These are phyloP conservation scores for Potamilus streckersoni DNA, from an alignment of 1,140 invertebrate genomes.

Conservation along the genomic window DNA sequence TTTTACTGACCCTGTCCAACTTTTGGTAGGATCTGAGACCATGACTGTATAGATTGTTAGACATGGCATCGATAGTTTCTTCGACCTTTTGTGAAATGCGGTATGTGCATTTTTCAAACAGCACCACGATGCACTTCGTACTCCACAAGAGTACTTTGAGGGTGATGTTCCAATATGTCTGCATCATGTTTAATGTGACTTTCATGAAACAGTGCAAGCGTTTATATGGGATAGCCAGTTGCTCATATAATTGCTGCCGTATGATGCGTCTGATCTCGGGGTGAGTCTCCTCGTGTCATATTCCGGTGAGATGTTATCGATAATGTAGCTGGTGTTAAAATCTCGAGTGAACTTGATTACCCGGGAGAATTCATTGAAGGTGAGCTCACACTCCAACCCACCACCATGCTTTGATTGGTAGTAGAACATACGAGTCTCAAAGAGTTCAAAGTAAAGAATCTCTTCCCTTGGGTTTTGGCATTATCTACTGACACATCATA, in stretches of 20 bases:
- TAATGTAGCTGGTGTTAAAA: background rate
- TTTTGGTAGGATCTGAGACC: conserved; percentile 13
- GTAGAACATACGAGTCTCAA: background rate
- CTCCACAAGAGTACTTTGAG: conserved; percentile 14
- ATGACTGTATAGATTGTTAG: conserved; percentile 20
- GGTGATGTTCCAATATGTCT: conserved; percentile 16
- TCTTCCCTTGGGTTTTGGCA: background rate
- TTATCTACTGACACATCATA: background rate
- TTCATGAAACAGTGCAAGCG: conserved; percentile 1
- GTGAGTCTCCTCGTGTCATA: conserved; percentile 5
- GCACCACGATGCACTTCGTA: conserved; percentile 18
- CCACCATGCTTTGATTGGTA: conserved; percentile 7
- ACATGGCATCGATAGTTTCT: conserved; percentile 16
- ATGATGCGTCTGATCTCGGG: background rate
- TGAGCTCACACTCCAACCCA: conserved; percentile 1
- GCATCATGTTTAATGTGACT: background rate
- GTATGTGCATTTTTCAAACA: conserved; percentile 7
- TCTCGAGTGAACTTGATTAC: background rate
- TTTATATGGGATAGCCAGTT: conserved; percentile 6
- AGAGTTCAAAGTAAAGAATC: conserved; percentile 5
- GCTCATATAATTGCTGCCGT: background rate
- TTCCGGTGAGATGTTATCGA: conserved; percentile 14
- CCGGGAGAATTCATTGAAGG: conserved; percentile 9
- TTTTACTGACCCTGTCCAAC: conserved; percentile 1
- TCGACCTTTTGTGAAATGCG: conserved; percentile 10